A percentile compares a stretch with the other conserved stretches of the same genome.
Conservation (phyloP, 2,797 vertebrate genomes). For the Halcyon badia region DNA sequence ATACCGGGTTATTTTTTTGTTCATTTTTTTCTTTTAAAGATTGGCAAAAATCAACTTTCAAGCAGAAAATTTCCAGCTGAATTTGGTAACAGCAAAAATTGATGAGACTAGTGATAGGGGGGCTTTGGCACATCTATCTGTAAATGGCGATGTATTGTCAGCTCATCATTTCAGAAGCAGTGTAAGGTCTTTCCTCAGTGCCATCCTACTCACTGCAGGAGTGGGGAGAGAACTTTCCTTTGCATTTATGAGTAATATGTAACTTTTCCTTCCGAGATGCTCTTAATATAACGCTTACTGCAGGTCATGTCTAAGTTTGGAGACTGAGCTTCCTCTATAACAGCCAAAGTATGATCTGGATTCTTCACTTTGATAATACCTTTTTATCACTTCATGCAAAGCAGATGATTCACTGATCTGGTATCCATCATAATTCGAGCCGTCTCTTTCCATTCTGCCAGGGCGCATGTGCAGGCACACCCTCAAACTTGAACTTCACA, state of each 20-base stretch:
- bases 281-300: neutral
- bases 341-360: neutral
- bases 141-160: neutral
- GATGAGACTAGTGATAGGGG: neutral
- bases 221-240: neutral
- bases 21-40: constrained; percentile 4
- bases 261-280: neutral
- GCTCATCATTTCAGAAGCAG: neutral
- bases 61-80: constrained; percentile 13
- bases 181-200: neutral
- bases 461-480: rapidly evolving
- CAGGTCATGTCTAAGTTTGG: neutral
- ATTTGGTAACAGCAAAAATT: neutral
- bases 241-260: neutral
- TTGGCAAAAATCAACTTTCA: neutral
- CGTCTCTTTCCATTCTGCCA: rapidly evolving
- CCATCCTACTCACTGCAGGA: neutral
- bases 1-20: neutral
- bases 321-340: neutral
- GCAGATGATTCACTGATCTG: neutral
- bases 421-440: neutral
- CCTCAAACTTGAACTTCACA: neutral
- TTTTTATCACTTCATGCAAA: neutral
- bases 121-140: neutral
- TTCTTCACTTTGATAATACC: neutral